Conservation (phyloP, 2,797 vertebrate species). For the Malacoraja senta region DNA sequence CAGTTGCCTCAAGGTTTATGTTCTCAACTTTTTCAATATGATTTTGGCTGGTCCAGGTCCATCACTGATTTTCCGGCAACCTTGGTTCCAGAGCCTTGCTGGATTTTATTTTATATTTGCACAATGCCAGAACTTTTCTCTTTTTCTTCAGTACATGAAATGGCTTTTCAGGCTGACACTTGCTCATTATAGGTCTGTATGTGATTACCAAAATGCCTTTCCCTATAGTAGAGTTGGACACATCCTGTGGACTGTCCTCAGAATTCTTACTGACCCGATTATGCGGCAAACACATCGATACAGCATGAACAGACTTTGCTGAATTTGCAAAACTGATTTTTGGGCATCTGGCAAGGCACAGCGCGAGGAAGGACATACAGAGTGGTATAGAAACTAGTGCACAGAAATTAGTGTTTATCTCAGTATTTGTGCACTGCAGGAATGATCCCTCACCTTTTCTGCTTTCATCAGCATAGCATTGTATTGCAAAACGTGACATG, state of each 20-base stretch:
- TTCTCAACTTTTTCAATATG: not conserved
- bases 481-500: too few relatives aligned
- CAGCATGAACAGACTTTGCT: not conserved
- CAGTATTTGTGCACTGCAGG: not conserved
- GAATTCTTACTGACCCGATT: not conserved
- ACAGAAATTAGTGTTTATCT: not conserved
- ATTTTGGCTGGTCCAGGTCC: not conserved
- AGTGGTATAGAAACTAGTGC: too few relatives aligned
- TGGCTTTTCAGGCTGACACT: not conserved
- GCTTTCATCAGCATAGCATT: not conserved
- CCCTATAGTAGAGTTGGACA: not conserved
- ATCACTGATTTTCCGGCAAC: too few relatives aligned
- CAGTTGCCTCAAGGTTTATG: not conserved
- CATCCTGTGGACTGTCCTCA: not conserved
- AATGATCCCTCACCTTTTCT: not conserved
- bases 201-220: not conserved
- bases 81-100: too few relatives aligned
- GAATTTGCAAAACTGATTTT: constrained; percentile 2
- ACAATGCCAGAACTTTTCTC: not conserved
- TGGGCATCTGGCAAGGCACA: not conserved
- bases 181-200: too few relatives aligned
- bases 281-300: not conserved
- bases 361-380: not conserved
- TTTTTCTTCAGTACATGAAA: not conserved
- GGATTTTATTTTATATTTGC: not conserved